Conservation (phyloP, 2,797 vertebrate species). For the Serranus cabrilla region DNA sequence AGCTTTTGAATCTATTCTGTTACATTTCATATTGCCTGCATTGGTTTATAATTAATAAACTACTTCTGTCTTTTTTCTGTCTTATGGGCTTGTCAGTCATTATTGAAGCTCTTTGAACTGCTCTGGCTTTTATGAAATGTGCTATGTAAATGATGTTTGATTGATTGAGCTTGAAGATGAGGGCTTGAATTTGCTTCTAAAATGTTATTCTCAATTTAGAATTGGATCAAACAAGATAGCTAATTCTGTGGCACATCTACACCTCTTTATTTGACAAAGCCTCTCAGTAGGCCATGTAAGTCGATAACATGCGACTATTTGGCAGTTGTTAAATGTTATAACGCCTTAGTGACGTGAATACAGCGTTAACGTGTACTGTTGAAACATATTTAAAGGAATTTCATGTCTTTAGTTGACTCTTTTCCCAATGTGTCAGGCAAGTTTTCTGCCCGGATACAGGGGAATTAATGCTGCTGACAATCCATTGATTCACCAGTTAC, state of each 20-base stretch:
- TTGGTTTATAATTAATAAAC: too few relatives aligned
- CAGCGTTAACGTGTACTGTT: too few relatives aligned
- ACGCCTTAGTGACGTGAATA: background rate
- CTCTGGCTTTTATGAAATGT: too few relatives aligned
- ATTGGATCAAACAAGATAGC: background rate
- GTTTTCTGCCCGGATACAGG: background rate
- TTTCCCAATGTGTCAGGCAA: background rate
- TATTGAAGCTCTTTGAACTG: too few relatives aligned
- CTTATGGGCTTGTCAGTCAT: too few relatives aligned
- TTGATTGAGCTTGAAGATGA: background rate
- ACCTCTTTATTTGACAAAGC: background rate
- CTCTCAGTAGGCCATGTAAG: background rate
- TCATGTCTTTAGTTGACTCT: background rate
- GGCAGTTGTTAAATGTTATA: background rate
- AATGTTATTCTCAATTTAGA: background rate
- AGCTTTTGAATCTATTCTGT: too few relatives aligned
- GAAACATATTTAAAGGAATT: background rate
- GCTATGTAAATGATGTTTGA: too few relatives aligned
- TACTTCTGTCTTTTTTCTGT: too few relatives aligned
- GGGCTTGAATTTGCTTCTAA: background rate
- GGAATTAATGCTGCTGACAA: background rate
- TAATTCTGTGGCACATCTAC: background rate
- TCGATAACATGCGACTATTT: background rate
- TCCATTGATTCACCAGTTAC: slow-evolving; percentile 9
- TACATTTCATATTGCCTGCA: too few relatives aligned